These are phyloP conservation scores for Malurus leucopterus DNA, from an alignment of 2,797 vertebrate genomes.

Conservation along the genomic window DNA sequence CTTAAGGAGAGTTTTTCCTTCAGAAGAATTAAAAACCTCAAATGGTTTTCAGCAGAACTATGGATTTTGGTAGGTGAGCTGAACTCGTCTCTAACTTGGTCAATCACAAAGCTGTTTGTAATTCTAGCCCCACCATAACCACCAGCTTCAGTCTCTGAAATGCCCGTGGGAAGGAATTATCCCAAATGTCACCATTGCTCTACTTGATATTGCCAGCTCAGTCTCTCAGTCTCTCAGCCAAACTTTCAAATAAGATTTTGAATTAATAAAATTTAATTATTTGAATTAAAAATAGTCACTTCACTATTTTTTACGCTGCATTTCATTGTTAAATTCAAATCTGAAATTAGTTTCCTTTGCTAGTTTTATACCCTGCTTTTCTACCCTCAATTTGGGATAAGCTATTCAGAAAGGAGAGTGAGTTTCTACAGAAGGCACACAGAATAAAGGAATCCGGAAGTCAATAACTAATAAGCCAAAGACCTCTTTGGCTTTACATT, in stretches of 20 bases:
- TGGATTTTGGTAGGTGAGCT: neutral
- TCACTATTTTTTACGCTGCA: neutral
- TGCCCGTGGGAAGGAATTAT: neutral
- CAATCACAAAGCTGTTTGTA: neutral
- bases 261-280: neutral
- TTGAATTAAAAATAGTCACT: conserved; percentile 2
- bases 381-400: neutral
- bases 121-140: neutral
- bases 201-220: neutral
- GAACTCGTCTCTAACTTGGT: neutral
- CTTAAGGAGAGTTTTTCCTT: neutral
- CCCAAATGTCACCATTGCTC: neutral
- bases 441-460: neutral
- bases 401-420: neutral
- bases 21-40: neutral
- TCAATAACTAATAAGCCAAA: neutral
- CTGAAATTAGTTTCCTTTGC: neutral
- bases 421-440: neutral
- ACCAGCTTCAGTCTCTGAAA: neutral
- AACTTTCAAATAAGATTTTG: neutral
- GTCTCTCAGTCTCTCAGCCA: neutral
- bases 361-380: neutral
- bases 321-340: neutral
- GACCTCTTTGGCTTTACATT: neutral
- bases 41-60: neutral